Conservation (phyloP, 2,888 invertebrate genomes). For the Catocala nupta region DNA sequence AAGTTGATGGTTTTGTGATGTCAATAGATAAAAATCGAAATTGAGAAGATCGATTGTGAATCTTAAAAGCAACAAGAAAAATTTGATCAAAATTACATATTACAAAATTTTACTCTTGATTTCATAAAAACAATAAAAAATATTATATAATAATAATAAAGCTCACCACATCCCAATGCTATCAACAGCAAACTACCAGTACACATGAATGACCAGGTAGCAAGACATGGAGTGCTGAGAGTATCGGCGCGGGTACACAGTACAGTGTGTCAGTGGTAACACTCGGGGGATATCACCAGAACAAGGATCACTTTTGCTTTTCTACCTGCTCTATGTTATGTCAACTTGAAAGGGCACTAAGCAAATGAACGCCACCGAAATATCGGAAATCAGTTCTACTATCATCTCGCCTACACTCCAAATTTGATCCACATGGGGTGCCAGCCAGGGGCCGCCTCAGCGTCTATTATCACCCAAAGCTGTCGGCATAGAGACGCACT, state of each 20-base stretch:
- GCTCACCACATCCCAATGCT: constrained; percentile 72
- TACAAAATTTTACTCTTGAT: constrained; percentile 62
- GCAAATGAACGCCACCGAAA: constrained; percentile 85
- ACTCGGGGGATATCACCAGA: constrained; percentile 71
- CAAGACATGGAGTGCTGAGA: constrained; percentile 60
- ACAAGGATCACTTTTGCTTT: constrained; percentile 64
- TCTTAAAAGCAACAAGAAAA: constrained; percentile 68
- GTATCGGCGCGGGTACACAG: constrained; percentile 44
- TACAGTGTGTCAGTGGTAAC: constrained; percentile 48
- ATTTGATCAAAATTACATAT: constrained; percentile 57
- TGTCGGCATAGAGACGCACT: constrained; percentile 68
- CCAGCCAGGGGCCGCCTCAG: constrained; percentile 71
- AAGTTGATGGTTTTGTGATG: constrained; percentile 68
- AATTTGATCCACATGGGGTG: constrained; percentile 67
- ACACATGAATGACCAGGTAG: constrained; percentile 60
- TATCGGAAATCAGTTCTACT: constrained; percentile 80
- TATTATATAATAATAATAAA: constrained; percentile 61
- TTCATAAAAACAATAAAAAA: constrained; percentile 72
- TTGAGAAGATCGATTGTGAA: constrained; percentile 66
- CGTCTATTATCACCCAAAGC: constrained; percentile 77
- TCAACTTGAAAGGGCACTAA: constrained; percentile 82
- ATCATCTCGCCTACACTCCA: constrained; percentile 74
- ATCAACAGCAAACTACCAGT: constrained; percentile 67
- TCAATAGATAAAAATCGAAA: constrained; percentile 62
- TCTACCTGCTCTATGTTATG: constrained; percentile 62